These are phyloP conservation scores for Ganaspis sp. DNA, from an alignment of 1,140 invertebrate genomes.

Conservation along the genomic window DNA sequence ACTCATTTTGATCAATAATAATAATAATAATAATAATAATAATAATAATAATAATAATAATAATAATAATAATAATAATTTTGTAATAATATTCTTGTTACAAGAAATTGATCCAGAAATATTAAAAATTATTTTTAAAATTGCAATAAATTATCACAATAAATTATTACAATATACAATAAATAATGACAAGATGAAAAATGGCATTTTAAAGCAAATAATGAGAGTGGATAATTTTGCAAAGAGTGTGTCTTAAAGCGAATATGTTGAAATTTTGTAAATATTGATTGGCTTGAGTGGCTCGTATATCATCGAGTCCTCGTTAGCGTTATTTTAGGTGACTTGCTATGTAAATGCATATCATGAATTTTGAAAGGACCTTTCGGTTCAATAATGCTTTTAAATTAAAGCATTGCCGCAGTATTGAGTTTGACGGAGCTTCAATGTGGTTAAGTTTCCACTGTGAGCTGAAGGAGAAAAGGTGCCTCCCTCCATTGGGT, in stretches of 20 bases:
- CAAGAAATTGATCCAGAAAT: too few species aligned
- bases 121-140: too few species aligned
- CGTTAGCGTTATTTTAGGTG: slow-evolving; percentile 13
- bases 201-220: too few species aligned
- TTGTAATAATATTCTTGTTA: too few species aligned
- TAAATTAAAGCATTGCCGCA: slow-evolving; percentile 12
- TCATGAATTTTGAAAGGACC: slow-evolving; percentile 23
- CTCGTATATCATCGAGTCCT: slow-evolving; percentile 13
- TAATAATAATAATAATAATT: too few species aligned
- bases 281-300: neutral
- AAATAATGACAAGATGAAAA: too few species aligned
- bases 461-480: slow-evolving; percentile 31
- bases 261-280: neutral
- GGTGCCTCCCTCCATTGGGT: slow-evolving; percentile 55
- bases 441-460: neutral
- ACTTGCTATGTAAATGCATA: slow-evolving; percentile 12
- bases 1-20: too few species aligned
- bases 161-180: too few species aligned
- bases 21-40: too few species aligned
- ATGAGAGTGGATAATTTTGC: neutral
- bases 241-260: neutral
- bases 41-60: too few species aligned
- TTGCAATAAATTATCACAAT: too few species aligned
- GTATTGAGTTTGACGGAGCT: slow-evolving; percentile 9
- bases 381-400: neutral